Base-by-base conservation (phyloP, 2,888 invertebrate genomes). In the Harpalus rubripes region DNA sequence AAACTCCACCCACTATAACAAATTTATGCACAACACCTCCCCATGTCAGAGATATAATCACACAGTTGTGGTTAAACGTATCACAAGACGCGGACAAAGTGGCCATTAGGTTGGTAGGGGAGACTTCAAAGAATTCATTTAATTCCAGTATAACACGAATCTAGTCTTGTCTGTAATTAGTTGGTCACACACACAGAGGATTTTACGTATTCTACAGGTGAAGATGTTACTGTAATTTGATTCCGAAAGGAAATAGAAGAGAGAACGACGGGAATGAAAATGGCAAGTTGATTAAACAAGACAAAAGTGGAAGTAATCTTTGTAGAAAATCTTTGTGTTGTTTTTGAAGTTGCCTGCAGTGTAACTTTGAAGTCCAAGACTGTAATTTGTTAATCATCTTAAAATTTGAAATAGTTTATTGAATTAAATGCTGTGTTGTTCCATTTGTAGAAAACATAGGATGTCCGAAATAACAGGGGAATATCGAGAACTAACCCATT, bases 141-240 rank as follows among this genome's bases (percentile, higher is more conserved):
- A 12, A 18, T 12, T 18, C 18, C n/a, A 16, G 16, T 59, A 8
- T 18, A 18, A 32, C 32, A 32, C 32, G 32, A 32, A 8, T n/a
- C 12, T 52, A 59, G 59, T 56, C 56, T 56, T 56, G 15, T 56
- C 16, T 59, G 59, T 59, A 59, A 59, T 59, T 59, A 59, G 59
- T 15, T 59, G 59, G 22, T 59, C 59, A 59, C 18, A 59, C 59
- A 59, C 7, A 56, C 4, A 56, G 56, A 56, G 56, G 22, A 22
- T 15, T n/a, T 56, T 56, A n/a, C 15, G 56, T 56, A 56, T 56
- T 12, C 56, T 56, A 56, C 56, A 59, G 16, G 59, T 59, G 59
- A 12, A 16, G 59, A 59, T 16, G 16, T 3, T 59, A 59, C 56
- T n/a, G 56, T 59, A 59, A 59, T 59, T 59, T 15, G 59, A 59